These are phyloP conservation scores for Hypotaenidia philippensis DNA, from an alignment of 2,797 vertebrate species.

Conservation along the genomic window DNA sequence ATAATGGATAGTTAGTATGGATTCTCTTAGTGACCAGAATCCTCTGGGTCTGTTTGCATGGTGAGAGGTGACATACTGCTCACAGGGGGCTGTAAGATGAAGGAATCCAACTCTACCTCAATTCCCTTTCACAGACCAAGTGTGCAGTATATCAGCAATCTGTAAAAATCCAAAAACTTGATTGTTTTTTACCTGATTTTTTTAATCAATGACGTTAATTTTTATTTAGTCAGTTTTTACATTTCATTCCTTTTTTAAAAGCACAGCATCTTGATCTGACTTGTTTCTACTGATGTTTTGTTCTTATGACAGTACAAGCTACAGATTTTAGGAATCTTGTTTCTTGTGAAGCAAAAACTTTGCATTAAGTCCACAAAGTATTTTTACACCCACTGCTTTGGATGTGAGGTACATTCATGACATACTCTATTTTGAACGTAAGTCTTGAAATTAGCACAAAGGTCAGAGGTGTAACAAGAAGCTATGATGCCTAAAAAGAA, in stretches of 20 bases:
- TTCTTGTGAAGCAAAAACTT: neutral
- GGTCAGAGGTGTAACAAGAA: neutral
- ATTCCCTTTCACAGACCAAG: neutral
- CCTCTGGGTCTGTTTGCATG: neutral
- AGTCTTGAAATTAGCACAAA: neutral
- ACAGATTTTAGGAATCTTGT: neutral
- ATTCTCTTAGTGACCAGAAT: neutral
- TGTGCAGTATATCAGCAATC: neutral
- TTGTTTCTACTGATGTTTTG: neutral
- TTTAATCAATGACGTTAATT: neutral
- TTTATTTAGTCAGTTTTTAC: neutral
- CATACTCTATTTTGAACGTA: neutral
- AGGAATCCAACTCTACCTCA: neutral
- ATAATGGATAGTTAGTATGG: too few relatives aligned
- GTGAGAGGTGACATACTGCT: neutral
- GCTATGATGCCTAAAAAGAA: neutral
- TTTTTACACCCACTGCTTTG: neutral
- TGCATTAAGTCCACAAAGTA: neutral
- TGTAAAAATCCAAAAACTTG: neutral
- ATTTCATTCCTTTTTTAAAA: neutral
- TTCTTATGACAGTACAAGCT: neutral
- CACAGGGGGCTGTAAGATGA: neutral
- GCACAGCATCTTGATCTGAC: neutral
- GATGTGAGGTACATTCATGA: neutral
- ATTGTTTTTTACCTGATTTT: neutral